These are phyloP conservation scores for Barypeithes pellucidus DNA, from an alignment of 2,888 invertebrate species.

Conservation along the genomic window DNA sequence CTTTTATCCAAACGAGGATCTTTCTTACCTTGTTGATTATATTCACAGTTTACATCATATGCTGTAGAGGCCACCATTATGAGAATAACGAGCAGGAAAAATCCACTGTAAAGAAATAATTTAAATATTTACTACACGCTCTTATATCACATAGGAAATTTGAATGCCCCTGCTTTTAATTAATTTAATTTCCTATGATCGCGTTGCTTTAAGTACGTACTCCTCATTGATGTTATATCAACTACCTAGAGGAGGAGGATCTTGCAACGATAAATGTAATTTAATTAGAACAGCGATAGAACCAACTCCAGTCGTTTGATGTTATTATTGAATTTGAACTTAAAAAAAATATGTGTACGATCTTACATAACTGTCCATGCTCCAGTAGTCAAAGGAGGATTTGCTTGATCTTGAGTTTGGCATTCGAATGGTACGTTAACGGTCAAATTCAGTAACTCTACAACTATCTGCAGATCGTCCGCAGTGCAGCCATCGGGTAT, in stretches of 20 bases:
- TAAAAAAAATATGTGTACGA: no score
- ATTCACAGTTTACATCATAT: slow-evolving; percentile 55
- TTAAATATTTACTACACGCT: slow-evolving; percentile 1
- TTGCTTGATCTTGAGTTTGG: slow-evolving; percentile 55
- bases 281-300: no score
- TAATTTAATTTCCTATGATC: no score
- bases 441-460: slow-evolving; percentile 27
- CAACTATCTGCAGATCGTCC: slow-evolving; percentile 33
- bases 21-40: slow-evolving; percentile 50
- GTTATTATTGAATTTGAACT: no score
- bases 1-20: neutral
- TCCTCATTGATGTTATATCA: no score
- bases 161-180: no score
- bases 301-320: no score
- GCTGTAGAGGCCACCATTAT: slow-evolving; percentile 53
- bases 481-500: slow-evolving; percentile 38
- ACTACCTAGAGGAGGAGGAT: no score
- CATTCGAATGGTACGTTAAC: slow-evolving; percentile 50
- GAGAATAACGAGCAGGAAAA: slow-evolving; percentile 50
- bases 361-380: slow-evolving; percentile 58
- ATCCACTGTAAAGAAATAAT: slow-evolving; percentile 53
- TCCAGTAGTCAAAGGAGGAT: slow-evolving; percentile 52
- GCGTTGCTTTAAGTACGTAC: no score
- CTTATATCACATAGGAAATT: no score
- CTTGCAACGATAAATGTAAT: no score